Percentiles rank a stretch among this genome's conserved stretches.
Conservation (phyloP, 2,888 invertebrate species). For the Alviniconcha strummeri region DNA sequence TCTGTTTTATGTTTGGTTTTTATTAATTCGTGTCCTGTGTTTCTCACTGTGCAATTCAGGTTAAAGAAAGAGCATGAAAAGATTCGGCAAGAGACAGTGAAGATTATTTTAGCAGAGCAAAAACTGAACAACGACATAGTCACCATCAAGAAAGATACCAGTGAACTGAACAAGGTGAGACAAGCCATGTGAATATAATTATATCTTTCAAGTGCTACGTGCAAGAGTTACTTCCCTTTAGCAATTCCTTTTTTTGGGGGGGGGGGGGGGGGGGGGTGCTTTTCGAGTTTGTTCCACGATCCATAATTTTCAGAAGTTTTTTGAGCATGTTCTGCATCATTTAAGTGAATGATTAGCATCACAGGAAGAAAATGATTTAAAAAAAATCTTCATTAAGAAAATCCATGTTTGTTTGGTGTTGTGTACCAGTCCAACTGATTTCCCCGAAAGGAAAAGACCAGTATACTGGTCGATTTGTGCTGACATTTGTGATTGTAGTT, state of each 20-base stretch:
- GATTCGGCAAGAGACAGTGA: conserved; percentile 66
- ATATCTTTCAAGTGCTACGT: too few species aligned
- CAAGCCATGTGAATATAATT: not conserved
- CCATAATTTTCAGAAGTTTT: too few species aligned
- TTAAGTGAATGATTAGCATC: too few species aligned
- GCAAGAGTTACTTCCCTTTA: too few species aligned
- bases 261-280: not conserved
- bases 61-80: conserved; percentile 66
- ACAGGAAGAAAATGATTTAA: too few species aligned
- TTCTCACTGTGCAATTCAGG: conserved; percentile 43
- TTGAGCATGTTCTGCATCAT: too few species aligned
- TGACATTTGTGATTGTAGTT: not conserved
- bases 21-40: not conserved
- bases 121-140: conserved; percentile 60
- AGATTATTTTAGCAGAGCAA: conserved; percentile 67
- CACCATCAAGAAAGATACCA: conserved; percentile 60
- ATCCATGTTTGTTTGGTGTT: too few species aligned
- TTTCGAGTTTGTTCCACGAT: too few species aligned
- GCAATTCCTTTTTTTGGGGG: not conserved
- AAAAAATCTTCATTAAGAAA: too few species aligned
- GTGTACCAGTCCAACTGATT: too few species aligned
- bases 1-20: not conserved
- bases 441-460: too few species aligned
- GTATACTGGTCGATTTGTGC: not conserved
- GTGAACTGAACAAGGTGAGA: conserved; percentile 57